Conservation (phyloP, 2,888 invertebrate species). For the Temnothorax ravouxi region DNA sequence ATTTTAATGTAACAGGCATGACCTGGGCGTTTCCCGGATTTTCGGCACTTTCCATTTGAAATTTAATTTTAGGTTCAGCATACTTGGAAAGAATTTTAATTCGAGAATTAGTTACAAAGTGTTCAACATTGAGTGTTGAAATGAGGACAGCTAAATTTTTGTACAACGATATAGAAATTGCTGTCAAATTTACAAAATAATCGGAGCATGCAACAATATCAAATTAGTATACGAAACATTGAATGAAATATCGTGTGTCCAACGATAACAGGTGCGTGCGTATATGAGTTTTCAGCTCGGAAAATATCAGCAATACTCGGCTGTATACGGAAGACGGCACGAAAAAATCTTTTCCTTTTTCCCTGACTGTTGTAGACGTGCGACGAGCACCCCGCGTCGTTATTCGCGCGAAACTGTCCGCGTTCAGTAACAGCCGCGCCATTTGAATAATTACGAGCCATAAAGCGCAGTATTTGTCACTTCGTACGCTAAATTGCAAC, state of each 20-base stretch:
- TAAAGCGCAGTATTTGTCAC: conserved; percentile 64
- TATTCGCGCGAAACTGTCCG: conserved; percentile 56
- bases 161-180: background rate
- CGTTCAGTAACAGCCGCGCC: conserved; percentile 60
- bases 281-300: background rate
- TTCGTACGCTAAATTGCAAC: conserved; percentile 52
- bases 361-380: conserved; percentile 18
- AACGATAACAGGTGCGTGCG: background rate
- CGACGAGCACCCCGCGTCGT: conserved; percentile 29
- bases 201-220: background rate
- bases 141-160: background rate
- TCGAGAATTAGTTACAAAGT: background rate
- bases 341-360: conserved; percentile 18
- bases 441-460: conserved; percentile 71
- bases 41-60: background rate
- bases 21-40: background rate
- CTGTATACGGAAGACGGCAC: background rate
- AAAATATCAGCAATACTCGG: conserved; percentile 4
- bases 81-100: conserved; percentile 14
- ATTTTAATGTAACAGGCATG: conserved; percentile 18
- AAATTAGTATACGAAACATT: background rate
- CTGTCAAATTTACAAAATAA: background rate
- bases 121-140: background rate
- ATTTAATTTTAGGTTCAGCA: conserved; percentile 4
- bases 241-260: background rate